phyloP scores from a whole-genome alignment of 2,888 invertebrate species.

The Dendrolimus houi region DNA sequence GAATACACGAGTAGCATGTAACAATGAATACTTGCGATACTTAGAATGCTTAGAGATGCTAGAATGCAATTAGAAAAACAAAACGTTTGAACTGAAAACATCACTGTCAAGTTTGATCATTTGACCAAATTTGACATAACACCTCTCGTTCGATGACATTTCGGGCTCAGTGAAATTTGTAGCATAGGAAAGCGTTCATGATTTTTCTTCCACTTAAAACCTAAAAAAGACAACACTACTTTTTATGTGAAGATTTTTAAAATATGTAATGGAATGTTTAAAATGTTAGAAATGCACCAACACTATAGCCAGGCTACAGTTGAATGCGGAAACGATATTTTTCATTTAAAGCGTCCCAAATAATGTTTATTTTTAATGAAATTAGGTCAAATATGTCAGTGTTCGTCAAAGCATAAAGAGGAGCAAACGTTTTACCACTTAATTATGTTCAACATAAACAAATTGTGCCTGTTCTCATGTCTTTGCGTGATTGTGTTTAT shows the following conservation, averaged over 20 bases:
- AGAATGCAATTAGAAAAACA: no score
- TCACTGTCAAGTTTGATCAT: no score
- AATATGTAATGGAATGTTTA: neutral
- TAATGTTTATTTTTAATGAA: slow-evolving; percentile 58
- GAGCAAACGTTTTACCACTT: slow-evolving; percentile 21
- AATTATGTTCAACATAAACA: slow-evolving; percentile 67
- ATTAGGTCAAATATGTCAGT: slow-evolving; percentile 45
- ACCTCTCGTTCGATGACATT: no score
- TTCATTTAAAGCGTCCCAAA: slow-evolving; percentile 44
- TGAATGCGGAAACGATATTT: slow-evolving; percentile 17
- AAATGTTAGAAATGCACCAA: neutral
- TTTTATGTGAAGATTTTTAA: neutral
- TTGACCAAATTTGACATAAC: no score
- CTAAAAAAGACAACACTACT: neutral
- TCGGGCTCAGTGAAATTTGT: no score
- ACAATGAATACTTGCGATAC: no score
- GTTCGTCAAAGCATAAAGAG: slow-evolving; percentile 38
- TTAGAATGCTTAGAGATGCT: no score
- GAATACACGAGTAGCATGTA: no score
- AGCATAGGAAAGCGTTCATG: no score
- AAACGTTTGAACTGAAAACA: no score
- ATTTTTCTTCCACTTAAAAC: neutral
- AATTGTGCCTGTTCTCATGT: slow-evolving; percentile 63
- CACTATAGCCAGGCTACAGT: neutral
- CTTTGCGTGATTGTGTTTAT: slow-evolving; percentile 60